Evolutionary conservation across 2,113 vertebrate genomes (phyloP), one percentile per base, ranked within the genome.

Genomic region (Rhynchopsitta pachyrhyncha): DNA sequence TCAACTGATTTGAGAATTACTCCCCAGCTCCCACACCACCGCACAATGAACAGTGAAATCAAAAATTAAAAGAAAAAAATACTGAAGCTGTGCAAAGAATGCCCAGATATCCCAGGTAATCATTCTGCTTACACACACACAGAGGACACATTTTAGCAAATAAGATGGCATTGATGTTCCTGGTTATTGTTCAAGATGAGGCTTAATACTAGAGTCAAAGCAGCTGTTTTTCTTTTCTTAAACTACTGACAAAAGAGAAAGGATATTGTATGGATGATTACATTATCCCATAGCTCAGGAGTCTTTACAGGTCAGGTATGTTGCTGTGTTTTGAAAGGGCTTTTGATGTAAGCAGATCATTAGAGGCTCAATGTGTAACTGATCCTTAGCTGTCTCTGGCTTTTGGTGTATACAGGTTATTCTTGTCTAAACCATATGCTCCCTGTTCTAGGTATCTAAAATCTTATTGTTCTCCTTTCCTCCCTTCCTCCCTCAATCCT

Each of bases 321-420:
- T 98, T 96, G 97, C 74, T 97, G 76, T 92, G 96, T 90, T 95
- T 97, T 98, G 98, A 98, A 98, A 98, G 96, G 97, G 97, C 98
- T 98, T 98, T 99, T 98, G 98, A 98, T 98, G 98, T 97, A 95
- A 96, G 97, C 97, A 98, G 97, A 93, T 98, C 98, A 98, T 98
- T 99, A 98, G 37, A 97, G 98, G 97, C 98, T 98, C 98, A 96
- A 83, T 86, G 97, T 98, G 98, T 98, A 99, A 99, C 96, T 97
- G 99, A 99, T 99, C 98, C 97, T 93, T 11, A 77, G 88, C 93
- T 93, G 96, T 97, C 88, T 87, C 93, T 50, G 84, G 76, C 92
- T 96, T 90, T 96, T 63, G 52, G 84, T 57, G 47, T 69, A 15
- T 37, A 31, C 47, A 74, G 74, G 94, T 96, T 94, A 79, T 93